phyloP scores from a whole-genome alignment of 2,888 invertebrate species.

The Augochlorella aurata region DNA sequence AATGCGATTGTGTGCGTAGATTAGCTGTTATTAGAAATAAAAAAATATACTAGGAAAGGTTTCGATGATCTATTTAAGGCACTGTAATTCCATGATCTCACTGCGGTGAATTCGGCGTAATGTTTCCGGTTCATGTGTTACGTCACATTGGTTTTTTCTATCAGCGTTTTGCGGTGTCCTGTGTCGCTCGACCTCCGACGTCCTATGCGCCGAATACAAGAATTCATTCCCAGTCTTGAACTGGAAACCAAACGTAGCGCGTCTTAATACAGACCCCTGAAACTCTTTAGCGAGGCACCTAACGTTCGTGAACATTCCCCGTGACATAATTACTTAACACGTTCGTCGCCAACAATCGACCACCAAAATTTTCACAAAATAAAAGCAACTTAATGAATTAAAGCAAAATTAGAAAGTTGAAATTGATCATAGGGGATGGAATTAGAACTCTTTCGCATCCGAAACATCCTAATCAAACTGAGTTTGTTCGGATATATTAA shows the following conservation, averaged over 20 bases:
- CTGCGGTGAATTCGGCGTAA: background rate
- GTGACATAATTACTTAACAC: no score
- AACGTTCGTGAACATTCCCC: no score
- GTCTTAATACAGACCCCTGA: no score
- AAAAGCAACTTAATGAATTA: no score
- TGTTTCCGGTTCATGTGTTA: conserved; percentile 9
- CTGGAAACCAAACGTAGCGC: background rate
- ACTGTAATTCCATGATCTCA: background rate
- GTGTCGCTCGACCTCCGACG: background rate
- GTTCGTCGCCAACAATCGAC: no score
- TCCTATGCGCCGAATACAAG: background rate
- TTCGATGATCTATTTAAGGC: background rate
- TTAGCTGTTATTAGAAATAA: background rate
- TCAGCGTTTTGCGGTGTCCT: conserved; percentile 16
- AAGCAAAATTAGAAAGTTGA: no score
- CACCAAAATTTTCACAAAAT: no score
- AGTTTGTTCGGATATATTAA: no score
- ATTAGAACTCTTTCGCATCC: no score
- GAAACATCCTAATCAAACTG: no score
- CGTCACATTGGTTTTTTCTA: conserved; percentile 21
- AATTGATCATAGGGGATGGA: no score
- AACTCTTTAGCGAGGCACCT: no score
- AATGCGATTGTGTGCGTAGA: background rate
- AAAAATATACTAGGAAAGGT: background rate
- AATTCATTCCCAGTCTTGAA: background rate